phyloP scores from a whole-genome alignment of 2,888 invertebrate genomes.

The Baronia brevicornis region DNA sequence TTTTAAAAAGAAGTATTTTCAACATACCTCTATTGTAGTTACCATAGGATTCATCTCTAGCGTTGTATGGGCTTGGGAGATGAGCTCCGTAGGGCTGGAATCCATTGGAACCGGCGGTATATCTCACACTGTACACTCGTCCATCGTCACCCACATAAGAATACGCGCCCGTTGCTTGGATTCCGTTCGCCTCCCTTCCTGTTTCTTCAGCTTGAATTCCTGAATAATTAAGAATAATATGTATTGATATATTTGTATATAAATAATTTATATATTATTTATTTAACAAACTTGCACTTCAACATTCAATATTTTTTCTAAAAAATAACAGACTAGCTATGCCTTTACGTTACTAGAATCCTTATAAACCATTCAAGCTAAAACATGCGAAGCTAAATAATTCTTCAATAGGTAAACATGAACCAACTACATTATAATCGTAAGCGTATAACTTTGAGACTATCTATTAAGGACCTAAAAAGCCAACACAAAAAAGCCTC shows the following conservation, averaged over 20 bases:
- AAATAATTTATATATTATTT: too few species aligned
- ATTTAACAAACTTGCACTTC: background rate
- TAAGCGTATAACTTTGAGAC: too few species aligned
- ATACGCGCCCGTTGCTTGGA: constrained; percentile 73
- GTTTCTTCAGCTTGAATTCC: constrained; percentile 61
- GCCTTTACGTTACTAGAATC: too few species aligned
- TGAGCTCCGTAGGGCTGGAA: constrained; percentile 75
- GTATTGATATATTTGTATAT: background rate
- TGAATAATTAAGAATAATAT: constrained; percentile 20
- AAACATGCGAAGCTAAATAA: constrained; percentile 4
- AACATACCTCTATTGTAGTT: constrained; percentile 68
- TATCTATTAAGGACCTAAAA: too few species aligned
- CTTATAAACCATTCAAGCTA: too few species aligned
- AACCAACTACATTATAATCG: too few species aligned
- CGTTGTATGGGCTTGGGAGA: constrained; percentile 74
- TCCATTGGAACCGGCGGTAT: constrained; percentile 59
- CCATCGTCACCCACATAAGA: constrained; percentile 78
- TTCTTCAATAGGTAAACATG: too few species aligned
- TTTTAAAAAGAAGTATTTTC: background rate
- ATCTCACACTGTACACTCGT: constrained; percentile 67
- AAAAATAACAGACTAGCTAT: too few species aligned
- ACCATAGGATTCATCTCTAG: constrained; percentile 71
- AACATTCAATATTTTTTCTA: background rate
- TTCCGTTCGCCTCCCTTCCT: constrained; percentile 58
- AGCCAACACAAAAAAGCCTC: too few species aligned